Base-by-base conservation (phyloP, 2,113 vertebrate species). In the Scortum barcoo region DNA sequence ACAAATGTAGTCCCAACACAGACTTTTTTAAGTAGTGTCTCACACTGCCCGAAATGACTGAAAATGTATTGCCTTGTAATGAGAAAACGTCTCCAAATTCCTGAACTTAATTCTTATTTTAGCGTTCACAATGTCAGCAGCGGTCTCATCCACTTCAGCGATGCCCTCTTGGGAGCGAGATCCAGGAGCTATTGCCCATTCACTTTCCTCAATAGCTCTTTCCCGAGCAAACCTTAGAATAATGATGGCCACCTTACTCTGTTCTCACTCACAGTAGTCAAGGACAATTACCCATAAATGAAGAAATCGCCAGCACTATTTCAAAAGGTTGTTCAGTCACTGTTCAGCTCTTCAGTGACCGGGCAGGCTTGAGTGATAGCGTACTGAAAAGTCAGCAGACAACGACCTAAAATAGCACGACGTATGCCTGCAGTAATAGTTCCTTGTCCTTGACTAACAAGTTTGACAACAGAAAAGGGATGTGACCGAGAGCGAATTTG, bases 381-480 rank as follows among this genome's bases (percentile, higher is more conserved):
- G 3, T 30, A 60, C 53, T 68, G 71, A 46, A 76, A 73, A 72
- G 73, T 75, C 78, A 67, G 80, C 54, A 76, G 58, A 83, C 78
- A 63, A 58, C 30, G 54, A 80, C 51, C 58, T 61, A 9, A 84
- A 85, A 85, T 16, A 80, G 57, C 33, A 38, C 51, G 2, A 56
- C 63, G 30, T 69, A 62, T 28, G 62, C 80, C 81, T 53, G 77
- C 82, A 44, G 68, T 75, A 81, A 82, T 73, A 84, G 77, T 72
- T 81, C 67, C 76, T 50, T 80, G 91, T 92, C 91, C 92, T 91
- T 91, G 85, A 92, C 88, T 79, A 86, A 91, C 82, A 91, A 78
- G 62, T 90, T 89, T 86, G 88, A 91, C 88, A 90, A 89, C 71
- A 81, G 86, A 81, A 80, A 48, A 38, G 63, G 79, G 61, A 90